phyloP scores from a whole-genome alignment of 2,113 vertebrate genomes.

The Megaceryle maxima region DNA sequence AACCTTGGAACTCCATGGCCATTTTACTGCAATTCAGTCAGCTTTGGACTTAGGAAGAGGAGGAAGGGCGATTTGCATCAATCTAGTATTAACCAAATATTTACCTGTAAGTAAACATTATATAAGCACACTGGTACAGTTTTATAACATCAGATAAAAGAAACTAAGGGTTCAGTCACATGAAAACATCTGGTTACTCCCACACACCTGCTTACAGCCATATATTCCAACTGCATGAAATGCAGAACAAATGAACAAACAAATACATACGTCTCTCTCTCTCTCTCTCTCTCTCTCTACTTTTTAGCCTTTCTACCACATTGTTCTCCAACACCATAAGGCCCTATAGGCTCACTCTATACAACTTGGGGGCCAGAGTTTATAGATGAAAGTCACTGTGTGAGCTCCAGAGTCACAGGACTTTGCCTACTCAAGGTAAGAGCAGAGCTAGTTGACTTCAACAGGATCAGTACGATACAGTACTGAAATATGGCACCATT shows the following conservation, averaged over 20 bases:
- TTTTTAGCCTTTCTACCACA: neutral
- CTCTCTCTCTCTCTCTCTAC: no score
- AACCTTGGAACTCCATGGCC: neutral
- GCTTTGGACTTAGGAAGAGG: neutral
- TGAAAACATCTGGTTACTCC: neutral
- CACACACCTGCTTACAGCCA: neutral
- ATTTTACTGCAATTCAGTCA: neutral
- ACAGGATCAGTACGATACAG: neutral
- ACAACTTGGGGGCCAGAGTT: neutral
- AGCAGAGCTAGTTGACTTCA: neutral
- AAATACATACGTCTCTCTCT: neutral
- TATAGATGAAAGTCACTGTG: neutral
- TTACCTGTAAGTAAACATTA: neutral
- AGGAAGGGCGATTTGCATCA: neutral
- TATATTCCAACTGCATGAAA: neutral
- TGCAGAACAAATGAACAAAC: neutral
- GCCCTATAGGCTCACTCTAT: neutral
- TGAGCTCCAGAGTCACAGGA: neutral
- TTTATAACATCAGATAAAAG: neutral
- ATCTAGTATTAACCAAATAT: neutral
- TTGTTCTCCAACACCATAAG: neutral
- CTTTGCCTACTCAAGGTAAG: neutral
- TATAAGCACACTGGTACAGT: neutral
- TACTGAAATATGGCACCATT: neutral
- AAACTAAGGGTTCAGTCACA: neutral